Evolutionary conservation across 2,888 invertebrate species (phyloP), one percentile per base, ranked within the genome.

Genomic region (Fabriciana adippe): DNA sequence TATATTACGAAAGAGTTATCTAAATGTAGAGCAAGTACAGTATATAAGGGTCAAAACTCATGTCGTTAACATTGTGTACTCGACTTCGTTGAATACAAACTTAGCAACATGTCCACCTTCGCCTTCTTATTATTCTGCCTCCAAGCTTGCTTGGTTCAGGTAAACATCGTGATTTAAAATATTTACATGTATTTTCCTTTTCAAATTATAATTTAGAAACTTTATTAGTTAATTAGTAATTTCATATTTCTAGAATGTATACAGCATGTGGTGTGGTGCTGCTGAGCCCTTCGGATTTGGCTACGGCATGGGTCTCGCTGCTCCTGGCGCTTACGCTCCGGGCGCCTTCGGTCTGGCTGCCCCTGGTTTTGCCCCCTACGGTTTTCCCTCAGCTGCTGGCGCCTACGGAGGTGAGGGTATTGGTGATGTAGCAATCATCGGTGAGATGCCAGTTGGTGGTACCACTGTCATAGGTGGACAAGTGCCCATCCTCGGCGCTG

Each of bases 371-470:
- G 57, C 13, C 11, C 14, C 59, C 35, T 41, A 41, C 5, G 63
- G 18, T 14, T 11, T 41, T 41, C 47, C 64, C 18, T 18, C 45
- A 8, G 63, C 47, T 41, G 51, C 31, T 35, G 67, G 63, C 15
- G 75, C 76, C 3, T 79, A 78, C 69, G 79, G 77, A 56, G 78
- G 78, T 31, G 70, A 68, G 8, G 80, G 83, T 63, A 72, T 76
- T 15, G 82, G 81, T 55, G 82, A 76, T 60, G 75, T 82, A 35
- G 72, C 73, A 4, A 79, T 81, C 26, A 74, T 68, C n/a, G 81
- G 83, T 35, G 76, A 79, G 66, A 72, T 83, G 70, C 79, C 78
- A 21, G 84, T 82, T 35, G 78, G 75, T 15, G 84, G 86, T 60
- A 72, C 75, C 59, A 75, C 77, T 11, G 62, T 70, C 18, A 74